phyloP scores from a whole-genome alignment of 1,140 invertebrate species.

The Nasonia vitripennis region DNA sequence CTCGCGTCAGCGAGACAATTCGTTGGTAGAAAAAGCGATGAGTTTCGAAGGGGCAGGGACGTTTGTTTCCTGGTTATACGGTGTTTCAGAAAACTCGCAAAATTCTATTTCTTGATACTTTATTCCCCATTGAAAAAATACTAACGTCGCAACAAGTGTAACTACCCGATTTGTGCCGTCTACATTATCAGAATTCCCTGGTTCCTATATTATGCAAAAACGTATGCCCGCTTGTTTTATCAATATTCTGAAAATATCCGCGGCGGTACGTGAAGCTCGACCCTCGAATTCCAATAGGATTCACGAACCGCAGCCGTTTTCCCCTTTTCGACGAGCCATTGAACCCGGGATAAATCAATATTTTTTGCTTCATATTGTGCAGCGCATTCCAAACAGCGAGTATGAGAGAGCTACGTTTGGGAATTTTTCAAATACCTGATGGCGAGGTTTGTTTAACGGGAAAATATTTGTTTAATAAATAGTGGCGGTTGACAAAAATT shows the following conservation, averaged over 20 bases:
- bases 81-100: neutral
- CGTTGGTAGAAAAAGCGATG: neutral
- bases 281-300: neutral
- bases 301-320: neutral
- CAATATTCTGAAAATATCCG: neutral
- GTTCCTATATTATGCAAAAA: too few relatives aligned
- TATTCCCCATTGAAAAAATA: too few relatives aligned
- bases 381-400: neutral
- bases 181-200: too few relatives aligned
- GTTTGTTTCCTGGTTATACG: neutral
- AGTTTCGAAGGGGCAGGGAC: neutral
- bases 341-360: neutral
- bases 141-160: too few relatives aligned
- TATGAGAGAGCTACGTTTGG: too few relatives aligned
- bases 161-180: too few relatives aligned
- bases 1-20: neutral
- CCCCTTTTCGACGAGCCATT: neutral
- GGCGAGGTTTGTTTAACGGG: too few relatives aligned
- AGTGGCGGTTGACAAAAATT: too few relatives aligned
- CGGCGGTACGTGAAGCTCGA: neutral
- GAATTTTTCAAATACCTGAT: too few relatives aligned
- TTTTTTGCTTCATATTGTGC: neutral
- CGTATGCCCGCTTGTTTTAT: too few relatives aligned
- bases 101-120: too few relatives aligned
- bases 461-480: too few relatives aligned